Percentiles rank a stretch among this genome's conserved stretches.
Conservation (phyloP, 2,113 vertebrate genomes). For the Amphilophus citrinellus region DNA sequence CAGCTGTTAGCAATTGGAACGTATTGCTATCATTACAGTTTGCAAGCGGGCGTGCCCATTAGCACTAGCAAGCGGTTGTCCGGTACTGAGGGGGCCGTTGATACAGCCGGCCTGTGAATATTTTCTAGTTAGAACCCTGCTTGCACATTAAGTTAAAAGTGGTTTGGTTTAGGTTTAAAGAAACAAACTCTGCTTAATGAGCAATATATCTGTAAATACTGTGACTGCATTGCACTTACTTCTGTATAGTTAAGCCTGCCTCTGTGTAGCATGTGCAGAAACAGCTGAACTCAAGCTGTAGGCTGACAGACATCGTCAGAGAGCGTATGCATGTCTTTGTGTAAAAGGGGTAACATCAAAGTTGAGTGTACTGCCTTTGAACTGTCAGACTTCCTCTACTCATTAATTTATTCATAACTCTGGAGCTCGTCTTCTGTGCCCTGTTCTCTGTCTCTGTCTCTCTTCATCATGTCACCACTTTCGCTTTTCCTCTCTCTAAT, state of each 20-base stretch:
- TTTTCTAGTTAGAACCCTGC: no score
- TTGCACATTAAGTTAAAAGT: no score
- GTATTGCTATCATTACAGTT: no score
- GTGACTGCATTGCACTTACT: background rate
- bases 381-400: constrained; percentile 69
- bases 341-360: constrained; percentile 67
- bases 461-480: constrained; percentile 15
- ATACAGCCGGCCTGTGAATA: no score
- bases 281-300: constrained; percentile 32
- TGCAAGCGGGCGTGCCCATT: no score
- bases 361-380: constrained; percentile 70
- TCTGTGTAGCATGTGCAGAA: background rate
- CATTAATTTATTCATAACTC: constrained; percentile 68
- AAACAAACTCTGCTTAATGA: background rate
- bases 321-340: constrained; percentile 6
- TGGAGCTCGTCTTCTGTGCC: background rate
- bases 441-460: background rate
- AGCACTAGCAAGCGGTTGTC: no score
- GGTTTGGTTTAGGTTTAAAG: no score
- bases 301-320: constrained; percentile 39
- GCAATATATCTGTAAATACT: background rate
- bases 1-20: no score
- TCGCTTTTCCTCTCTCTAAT: constrained; percentile 27
- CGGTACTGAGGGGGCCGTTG: no score
- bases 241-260: background rate